phyloP scores from a whole-genome alignment of 2,797 vertebrate species.

The Mormyrus hasselquistii region DNA sequence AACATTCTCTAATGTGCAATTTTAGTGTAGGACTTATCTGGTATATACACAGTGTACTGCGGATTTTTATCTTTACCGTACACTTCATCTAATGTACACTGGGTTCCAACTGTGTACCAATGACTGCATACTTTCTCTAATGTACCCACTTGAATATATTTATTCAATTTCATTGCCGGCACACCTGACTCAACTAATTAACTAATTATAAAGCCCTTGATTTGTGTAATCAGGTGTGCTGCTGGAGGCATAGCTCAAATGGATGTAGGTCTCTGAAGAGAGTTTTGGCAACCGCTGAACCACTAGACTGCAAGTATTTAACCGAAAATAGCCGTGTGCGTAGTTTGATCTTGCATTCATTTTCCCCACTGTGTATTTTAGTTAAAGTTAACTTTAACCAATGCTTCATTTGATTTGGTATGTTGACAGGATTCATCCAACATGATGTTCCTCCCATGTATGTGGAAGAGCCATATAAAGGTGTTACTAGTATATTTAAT shows the following conservation, averaged over 20 bases:
- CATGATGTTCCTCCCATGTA: neutral
- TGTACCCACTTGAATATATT: neutral
- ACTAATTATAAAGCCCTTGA: neutral
- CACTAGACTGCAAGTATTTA: neutral
- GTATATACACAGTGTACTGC: neutral
- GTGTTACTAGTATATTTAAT: neutral
- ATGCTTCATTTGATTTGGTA: neutral
- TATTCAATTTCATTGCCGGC: neutral
- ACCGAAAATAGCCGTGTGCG: neutral
- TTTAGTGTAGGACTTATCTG: neutral
- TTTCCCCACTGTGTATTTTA: neutral
- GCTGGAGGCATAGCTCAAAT: neutral
- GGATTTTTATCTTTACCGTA: neutral
- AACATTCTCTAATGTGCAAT: neutral
- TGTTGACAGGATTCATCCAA: neutral
- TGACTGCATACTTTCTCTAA: neutral
- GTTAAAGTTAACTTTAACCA: neutral
- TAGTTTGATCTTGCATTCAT: neutral
- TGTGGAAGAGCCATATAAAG: neutral
- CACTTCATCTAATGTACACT: neutral
- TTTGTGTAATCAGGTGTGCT: constrained; percentile 2
- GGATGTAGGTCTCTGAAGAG: neutral
- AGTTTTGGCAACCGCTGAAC: neutral
- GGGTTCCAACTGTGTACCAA: neutral
- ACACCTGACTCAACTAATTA: neutral